These are phyloP conservation scores for Artemia sp. DNA, from an alignment of 2,888 invertebrate genomes.

Conservation along the genomic window DNA sequence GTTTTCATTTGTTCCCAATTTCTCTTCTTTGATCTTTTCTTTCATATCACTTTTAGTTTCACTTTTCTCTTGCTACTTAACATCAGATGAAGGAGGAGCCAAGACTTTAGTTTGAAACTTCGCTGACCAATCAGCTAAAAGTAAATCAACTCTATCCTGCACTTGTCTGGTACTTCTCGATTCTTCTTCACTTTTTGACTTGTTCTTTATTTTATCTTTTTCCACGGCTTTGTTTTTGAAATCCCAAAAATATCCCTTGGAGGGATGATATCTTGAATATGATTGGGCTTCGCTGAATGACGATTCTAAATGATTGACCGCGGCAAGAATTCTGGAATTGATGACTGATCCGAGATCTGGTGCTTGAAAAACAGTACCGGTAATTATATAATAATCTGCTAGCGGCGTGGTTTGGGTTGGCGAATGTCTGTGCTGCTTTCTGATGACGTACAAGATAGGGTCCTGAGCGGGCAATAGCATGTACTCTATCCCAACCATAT, in stretches of 20 bases:
- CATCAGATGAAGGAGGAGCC: conserved; percentile 37
- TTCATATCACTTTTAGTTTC: conserved; percentile 36
- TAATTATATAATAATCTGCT: conserved; percentile 93
- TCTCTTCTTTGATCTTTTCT: conserved; percentile 49
- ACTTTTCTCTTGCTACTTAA: conserved; percentile 32
- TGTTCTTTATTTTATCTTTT: conserved; percentile 28
- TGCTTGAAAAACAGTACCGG: conserved; percentile 91
- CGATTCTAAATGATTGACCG: conserved; percentile 75
- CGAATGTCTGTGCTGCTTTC: conserved; percentile 80
- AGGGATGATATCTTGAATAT: conserved; percentile 82
- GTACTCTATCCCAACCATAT: conserved; percentile 91
- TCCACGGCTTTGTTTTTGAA: conserved; percentile 44
- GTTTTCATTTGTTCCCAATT: conserved; percentile 27
- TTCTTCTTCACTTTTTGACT: conserved; percentile 47
- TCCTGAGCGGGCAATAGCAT: conserved; percentile 86
- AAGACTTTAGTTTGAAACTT: conserved; percentile 54
- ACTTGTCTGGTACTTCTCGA: conserved; percentile 73
- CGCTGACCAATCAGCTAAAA: conserved; percentile 63
- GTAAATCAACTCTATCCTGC: conserved; percentile 77
- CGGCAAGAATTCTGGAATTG: conserved; percentile 75
- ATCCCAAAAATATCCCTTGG: conserved; percentile 93
- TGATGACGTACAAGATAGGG: conserved; percentile 88
- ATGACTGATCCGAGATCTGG: conserved; percentile 87
- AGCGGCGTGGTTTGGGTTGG: conserved; percentile 73
- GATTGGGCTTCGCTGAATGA: conserved; percentile 86